Conservation (phyloP, 2,888 invertebrate genomes). For the Loripinus fragilis region DNA sequence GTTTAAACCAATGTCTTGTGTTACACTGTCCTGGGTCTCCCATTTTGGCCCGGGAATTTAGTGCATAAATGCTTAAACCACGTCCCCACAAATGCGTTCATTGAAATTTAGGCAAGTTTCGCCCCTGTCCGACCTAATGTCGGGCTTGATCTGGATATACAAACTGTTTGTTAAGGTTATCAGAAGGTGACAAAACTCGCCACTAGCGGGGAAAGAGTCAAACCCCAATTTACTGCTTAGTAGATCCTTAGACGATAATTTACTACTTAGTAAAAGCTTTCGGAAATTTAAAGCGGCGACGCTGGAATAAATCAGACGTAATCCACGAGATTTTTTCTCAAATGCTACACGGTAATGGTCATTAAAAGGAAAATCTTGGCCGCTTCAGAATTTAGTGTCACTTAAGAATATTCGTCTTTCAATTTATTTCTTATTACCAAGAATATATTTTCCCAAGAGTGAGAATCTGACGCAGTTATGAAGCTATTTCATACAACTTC, state of each 20-base stretch:
- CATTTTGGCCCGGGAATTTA: no score
- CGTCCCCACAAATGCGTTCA: no score
- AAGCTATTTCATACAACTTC: not conserved
- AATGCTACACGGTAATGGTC: slow-evolving; percentile 15
- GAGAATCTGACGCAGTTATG: not conserved
- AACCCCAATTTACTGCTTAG: no score
- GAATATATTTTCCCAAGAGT: slow-evolving; percentile 26
- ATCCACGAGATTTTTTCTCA: slow-evolving; percentile 18
- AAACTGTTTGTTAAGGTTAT: no score
- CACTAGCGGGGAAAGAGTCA: no score
- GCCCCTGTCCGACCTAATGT: no score
- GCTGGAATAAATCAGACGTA: slow-evolving; percentile 18
- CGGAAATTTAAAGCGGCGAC: slow-evolving; percentile 14
- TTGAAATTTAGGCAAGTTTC: no score
- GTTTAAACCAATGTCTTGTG: no score
- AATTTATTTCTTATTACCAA: slow-evolving; percentile 23
- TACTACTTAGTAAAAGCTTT: slow-evolving; percentile 22
- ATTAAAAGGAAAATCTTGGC: slow-evolving; percentile 24
- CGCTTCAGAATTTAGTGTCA: slow-evolving; percentile 21
- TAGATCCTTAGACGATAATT: slow-evolving; percentile 10
- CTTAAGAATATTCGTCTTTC: slow-evolving; percentile 20
- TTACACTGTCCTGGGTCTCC: no score
- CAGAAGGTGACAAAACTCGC: no score
- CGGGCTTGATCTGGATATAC: no score
- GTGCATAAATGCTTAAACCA: no score